Base-by-base conservation (phyloP, 2,113 vertebrate species). In the Melanerpes aurifrons region DNA sequence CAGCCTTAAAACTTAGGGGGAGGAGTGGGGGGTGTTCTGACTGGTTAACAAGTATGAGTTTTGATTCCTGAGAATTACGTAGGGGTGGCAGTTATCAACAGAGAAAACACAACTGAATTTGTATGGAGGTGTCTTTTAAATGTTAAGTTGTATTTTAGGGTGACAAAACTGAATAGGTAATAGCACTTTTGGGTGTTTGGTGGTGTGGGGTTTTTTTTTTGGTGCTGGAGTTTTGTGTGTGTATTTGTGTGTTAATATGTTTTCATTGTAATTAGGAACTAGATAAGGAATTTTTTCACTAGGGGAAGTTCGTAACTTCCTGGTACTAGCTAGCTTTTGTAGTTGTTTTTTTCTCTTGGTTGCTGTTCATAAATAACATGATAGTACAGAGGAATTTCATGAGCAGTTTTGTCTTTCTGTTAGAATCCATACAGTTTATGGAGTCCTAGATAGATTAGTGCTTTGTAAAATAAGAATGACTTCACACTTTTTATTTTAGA, bases 281-380 rank as follows among this genome's bases (percentile, higher is more conserved):
- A 87, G 85, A 68, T 53, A 91, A 93, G 94, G 87, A 96, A 76
- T 93, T 92, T 96, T 53, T 94, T 92, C 45, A 73, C 48, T 12
- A 63, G 89, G 85, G 92, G 94, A 95, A 96, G 87, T 97, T 96
- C 64, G 58, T 86, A 93, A 92, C 95, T 97, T 97, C 96, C 95
- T 95, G 96, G 95, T 97, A 93, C 90, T 90, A 35, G 68, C 31
- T 68, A 47, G 85, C 61, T 89, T 91, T 89, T 88, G 40, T 91
- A 82, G 37, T 18, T 40, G n/a, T 45, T 15, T 35, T 16, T 17
- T 40, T 28, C 18, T 86, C 78, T 50, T 81, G 56, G 80, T 90
- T 87, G 70, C 83, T 47, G 43, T 93, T 96, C 75, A 58, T 68
- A 95, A 31, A 70, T 92, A 67, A 95, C 24, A 17, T 7, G 24